These are phyloP conservation scores for Psittacara wagleri DNA, from an alignment of 2,113 vertebrate genomes.

Conservation along the genomic window DNA sequence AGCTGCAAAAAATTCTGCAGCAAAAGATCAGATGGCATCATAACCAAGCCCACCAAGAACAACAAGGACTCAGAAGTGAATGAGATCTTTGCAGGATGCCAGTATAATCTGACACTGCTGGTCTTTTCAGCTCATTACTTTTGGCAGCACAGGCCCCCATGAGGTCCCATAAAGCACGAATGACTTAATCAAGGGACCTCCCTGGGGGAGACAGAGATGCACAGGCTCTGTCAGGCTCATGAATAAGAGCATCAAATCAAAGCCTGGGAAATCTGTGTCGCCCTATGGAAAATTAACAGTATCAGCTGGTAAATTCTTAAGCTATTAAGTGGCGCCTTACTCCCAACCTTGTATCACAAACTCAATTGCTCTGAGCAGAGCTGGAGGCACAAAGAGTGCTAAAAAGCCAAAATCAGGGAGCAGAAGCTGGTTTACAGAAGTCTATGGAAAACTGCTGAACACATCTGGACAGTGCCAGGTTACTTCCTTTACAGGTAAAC, in stretches of 20 bases:
- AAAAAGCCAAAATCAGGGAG: neutral
- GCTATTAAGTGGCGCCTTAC: neutral
- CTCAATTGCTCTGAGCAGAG: neutral
- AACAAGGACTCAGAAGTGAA: neutral
- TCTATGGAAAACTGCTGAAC: rapidly evolving
- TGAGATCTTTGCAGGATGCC: neutral
- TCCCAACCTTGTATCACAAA: neutral
- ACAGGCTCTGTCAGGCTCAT: neutral
- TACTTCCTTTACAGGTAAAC: rapidly evolving
- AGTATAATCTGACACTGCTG: neutral
- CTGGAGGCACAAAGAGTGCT: neutral
- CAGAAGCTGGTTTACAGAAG: neutral
- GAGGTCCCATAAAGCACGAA: neutral
- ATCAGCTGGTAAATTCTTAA: neutral
- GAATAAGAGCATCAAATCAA: neutral
- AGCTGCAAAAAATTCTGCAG: neutral
- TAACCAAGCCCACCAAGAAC: neutral
- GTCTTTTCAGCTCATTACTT: conserved; percentile 8
- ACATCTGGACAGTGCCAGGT: rapidly evolving
- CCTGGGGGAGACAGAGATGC: neutral
- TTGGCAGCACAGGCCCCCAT: neutral
- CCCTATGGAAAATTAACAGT: neutral
- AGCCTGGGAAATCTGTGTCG: neutral
- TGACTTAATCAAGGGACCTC: conserved; percentile 29
- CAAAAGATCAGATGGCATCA: neutral